These are phyloP conservation scores for Montifringilla adamsi DNA, from an alignment of 2,113 vertebrate genomes.

Conservation along the genomic window DNA sequence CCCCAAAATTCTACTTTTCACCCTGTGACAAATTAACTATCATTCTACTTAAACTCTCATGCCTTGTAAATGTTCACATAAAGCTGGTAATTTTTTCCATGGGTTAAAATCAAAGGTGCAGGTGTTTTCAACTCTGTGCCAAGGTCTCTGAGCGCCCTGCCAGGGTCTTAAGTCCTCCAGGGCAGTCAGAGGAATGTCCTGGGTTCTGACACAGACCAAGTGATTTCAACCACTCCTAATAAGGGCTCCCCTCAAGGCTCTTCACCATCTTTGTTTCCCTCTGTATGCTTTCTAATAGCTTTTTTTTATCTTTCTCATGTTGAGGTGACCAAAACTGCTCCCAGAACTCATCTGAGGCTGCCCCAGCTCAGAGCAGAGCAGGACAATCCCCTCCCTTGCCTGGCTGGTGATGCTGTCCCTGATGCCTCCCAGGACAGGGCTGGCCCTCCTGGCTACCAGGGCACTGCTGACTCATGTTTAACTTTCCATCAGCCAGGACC, in stretches of 20 bases:
- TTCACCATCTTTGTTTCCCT: not conserved
- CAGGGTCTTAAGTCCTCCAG: too few relatives aligned
- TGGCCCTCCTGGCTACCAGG: not conserved
- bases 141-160: too few relatives aligned
- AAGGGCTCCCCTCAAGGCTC: not conserved
- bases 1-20: too few relatives aligned
- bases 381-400: not conserved
- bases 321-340: not conserved
- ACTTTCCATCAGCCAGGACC: fast-evolving
- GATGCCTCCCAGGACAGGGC: fast-evolving
- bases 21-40: too few relatives aligned
- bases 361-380: not conserved
- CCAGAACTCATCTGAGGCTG: fast-evolving
- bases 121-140: too few relatives aligned
- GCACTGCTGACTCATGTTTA: not conserved
- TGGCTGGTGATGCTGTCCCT: fast-evolving
- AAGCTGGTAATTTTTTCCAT: too few relatives aligned
- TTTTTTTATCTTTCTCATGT: not conserved
- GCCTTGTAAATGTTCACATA: too few relatives aligned
- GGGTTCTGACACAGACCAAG: not conserved
- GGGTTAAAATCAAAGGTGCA: too few relatives aligned
- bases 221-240: not conserved
- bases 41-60: too few relatives aligned
- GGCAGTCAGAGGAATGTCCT: too few relatives aligned
- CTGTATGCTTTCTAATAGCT: not conserved